A percentile compares a stretch with the other conserved stretches of the same genome.
Evolutionary conservation across 2,797 vertebrate species (phyloP).

Genomic region (Rhyacichthys aspro): DNA sequence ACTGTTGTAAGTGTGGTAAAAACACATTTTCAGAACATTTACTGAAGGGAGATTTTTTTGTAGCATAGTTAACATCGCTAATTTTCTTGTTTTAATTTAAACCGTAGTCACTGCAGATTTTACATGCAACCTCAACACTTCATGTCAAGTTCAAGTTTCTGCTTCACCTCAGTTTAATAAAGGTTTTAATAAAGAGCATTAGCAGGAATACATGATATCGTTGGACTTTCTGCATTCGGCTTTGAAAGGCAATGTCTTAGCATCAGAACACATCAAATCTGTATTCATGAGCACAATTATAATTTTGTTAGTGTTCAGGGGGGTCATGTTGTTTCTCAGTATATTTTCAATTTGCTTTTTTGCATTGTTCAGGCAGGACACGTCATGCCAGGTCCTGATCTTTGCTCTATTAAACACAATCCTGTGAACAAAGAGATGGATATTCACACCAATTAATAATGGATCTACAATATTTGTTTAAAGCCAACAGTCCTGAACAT

Average conservation of each 20-base stretch:
- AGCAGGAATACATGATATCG: too few species aligned
- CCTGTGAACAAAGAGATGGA: too few species aligned
- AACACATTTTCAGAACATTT: background rate
- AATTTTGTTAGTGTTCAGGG: background rate
- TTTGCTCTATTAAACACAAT: background rate
- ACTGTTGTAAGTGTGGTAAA: background rate
- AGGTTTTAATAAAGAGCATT: too few species aligned
- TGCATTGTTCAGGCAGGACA: slow-evolving; percentile 10
- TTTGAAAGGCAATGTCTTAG: background rate
- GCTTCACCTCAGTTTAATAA: background rate
- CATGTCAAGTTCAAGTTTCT: background rate
- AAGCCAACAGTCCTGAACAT: background rate
- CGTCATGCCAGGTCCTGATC: background rate
- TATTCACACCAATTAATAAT: too few species aligned
- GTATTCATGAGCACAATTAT: slow-evolving; percentile 7
- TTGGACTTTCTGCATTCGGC: too few species aligned
- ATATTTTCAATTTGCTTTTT: slow-evolving; percentile 2
- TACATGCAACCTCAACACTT: background rate
- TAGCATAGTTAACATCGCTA: too few species aligned
- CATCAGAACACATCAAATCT: background rate
- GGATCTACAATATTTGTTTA: background rate
- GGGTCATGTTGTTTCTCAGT: slow-evolving; percentile 9
- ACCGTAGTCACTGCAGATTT: too few species aligned
- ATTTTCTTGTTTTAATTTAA: too few species aligned
- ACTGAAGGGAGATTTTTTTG: too few species aligned